Evolutionary conservation across 2,888 invertebrate species (phyloP), one percentile per base, ranked within the genome.

Genomic region (Petrophora chlorosata): DNA sequence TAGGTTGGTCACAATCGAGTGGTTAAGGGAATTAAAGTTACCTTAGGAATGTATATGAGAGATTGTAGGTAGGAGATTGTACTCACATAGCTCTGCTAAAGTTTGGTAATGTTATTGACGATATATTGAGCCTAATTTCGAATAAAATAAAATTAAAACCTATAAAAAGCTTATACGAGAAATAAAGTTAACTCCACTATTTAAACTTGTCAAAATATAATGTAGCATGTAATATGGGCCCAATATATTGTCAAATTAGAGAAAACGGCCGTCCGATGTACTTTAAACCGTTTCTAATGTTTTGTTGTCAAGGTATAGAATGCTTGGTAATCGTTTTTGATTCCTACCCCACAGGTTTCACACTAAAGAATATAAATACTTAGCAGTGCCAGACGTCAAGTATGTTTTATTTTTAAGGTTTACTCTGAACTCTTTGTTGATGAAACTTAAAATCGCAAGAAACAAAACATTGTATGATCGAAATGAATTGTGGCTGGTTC

Each of bases 11-110:
- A 81, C 73, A 76, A 77, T 76, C 79, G 76, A 75, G 71, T 76
- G 80, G 76, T 79, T 68, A 81, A 78, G 77, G 62, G 65, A 67
- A 71, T 70, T 73, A 76, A 76, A 70, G 65, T 73, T 76, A 82
- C 67, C 67, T 70, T 78, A 68, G 57, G 50, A 64, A 63, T 68
- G 67, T 69, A 33, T 33, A 59, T 67, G 63, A 70, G 26, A 73
- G 61, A 66, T 61, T 67, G 68, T 81, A 79, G 66, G 62, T 77
- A 78, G 69, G 71, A 41, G 33, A 45, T 44, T 41, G 29, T 67
- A 68, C 68, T 72, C 71, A 73, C 65, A 66, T 79, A 79, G 74
- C 70, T 70, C 73, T 70, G 76, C 70, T 76, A 71, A 69, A 68
- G 66, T 70, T 70, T 65, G 67, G 68, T 64, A 58, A 63, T 57